Conservation (phyloP, 2,113 vertebrate species). For the Tinamus guttatus region DNA sequence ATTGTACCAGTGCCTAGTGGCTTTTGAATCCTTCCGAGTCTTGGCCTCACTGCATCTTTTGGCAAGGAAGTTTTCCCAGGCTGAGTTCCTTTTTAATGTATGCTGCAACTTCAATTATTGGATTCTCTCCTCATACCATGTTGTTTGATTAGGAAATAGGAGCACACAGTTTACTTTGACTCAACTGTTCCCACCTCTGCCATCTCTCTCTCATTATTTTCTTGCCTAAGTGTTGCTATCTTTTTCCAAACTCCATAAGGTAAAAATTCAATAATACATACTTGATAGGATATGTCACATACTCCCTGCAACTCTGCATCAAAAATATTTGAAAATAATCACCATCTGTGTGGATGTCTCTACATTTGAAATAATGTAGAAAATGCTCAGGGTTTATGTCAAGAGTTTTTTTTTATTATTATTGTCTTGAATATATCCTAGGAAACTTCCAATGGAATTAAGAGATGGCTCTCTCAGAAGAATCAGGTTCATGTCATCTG, state of each 20-base stretch:
- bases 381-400: not conserved
- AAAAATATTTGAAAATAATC: not conserved
- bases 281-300: not conserved
- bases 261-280: slow-evolving; percentile 1
- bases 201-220: not conserved
- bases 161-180: slow-evolving; percentile 30
- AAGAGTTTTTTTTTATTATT: fast-evolving
- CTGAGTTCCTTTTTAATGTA: not conserved
- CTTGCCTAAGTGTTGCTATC: not conserved
- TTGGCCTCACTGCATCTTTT: not conserved
- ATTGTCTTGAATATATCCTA: too few relatives aligned
- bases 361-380: not conserved
- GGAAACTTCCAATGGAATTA: not conserved
- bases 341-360: not conserved
- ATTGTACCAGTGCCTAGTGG: not conserved
- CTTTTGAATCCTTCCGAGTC: not conserved
- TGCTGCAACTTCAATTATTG: not conserved
- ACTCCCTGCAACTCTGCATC: not conserved
- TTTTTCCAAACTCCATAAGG: slow-evolving; percentile 14
- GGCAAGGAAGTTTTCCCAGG: not conserved
- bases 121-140: not conserved
- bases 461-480: not conserved
- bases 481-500: not conserved
- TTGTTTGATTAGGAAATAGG: slow-evolving; percentile 36
- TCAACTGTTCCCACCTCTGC: not conserved